A percentile compares a stretch with the other conserved stretches of the same genome.
Evolutionary conservation across 2,888 invertebrate species (phyloP).

Genomic region (Agrenia bidenticulata): DNA sequence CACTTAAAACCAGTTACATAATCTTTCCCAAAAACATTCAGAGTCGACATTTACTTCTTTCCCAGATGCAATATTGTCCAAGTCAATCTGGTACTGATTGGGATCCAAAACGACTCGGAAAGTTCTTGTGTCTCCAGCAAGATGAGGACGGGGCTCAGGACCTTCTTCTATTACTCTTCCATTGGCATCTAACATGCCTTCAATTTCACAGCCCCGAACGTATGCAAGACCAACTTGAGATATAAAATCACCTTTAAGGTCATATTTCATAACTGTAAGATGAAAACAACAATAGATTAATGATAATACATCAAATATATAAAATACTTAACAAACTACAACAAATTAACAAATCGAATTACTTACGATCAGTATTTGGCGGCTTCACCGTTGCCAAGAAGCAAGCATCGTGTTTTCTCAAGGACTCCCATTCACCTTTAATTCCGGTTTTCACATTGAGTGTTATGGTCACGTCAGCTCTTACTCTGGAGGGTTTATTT

Average conservation of each 20-base stretch:
- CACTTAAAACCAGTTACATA: not conserved
- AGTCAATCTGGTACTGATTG: conserved; percentile 92
- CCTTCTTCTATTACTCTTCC: conserved; percentile 96
- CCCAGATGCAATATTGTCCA: conserved; percentile 78
- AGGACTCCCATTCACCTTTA: conserved; percentile 93
- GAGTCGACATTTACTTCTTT: conserved; percentile 66
- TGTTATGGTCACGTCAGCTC: conserved; percentile 92
- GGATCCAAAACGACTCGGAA: conserved; percentile 89
- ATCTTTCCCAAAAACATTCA: not conserved
- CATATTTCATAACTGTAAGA: conserved; percentile 28
- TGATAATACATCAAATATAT: not conserved
- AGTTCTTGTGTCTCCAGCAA: conserved; percentile 86
- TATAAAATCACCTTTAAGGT: conserved; percentile 63
- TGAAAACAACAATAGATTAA: conserved; percentile 16
- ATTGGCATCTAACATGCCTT: conserved; percentile 94
- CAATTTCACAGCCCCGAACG: conserved; percentile 96
- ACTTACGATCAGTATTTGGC: conserved; percentile 73
- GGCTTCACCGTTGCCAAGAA: conserved; percentile 92
- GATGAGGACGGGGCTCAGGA: conserved; percentile 80
- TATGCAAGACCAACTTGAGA: conserved; percentile 88
- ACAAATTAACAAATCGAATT: conserved; percentile 15
- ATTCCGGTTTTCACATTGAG: conserved; percentile 87
- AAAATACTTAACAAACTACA: not conserved
- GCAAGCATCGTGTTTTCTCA: conserved; percentile 96
- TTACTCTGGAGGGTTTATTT: conserved; percentile 89